Evolutionary conservation across 2,888 invertebrate genomes (phyloP), one percentile per base, ranked within the genome.

Genomic region (Drosophila tanythrix): DNA sequence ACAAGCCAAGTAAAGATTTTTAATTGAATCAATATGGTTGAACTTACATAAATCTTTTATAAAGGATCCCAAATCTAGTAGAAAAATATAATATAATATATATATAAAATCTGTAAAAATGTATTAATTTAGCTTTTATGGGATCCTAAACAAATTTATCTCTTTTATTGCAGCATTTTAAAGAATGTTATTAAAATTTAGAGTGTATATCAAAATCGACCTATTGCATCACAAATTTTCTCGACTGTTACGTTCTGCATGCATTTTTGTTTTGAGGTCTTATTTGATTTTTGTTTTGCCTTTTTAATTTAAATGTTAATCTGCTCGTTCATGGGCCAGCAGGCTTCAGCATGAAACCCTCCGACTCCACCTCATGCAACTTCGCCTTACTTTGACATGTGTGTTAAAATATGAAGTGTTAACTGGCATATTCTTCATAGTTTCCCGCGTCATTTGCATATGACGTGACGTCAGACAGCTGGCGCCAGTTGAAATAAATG

Each of bases 291-390:
- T 55, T 59, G 21, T 59, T 63, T 50, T 71, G 67, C 48, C 56
- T 69, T 83, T 85, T 85, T 84, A 88, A 84, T 84, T 84, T 88
- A 84, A 84, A 84, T 84, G 84, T 85, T 84, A 84, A 84, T 84
- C 83, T 52, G 81, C 58, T 60, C 71, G 70, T 80, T 76, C 75
- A 61, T 57, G 69, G 62, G 68, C 52, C 33, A 29, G 13, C 53
- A 35, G 60, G 21, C 21, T 21, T 21, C 53, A 48, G 68, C 40
- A 33, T 36, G 29, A 29, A 38, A 1, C 15, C 7, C 8, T 18
- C 11, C 35, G 1, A 2, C 11, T 27, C 11, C 13, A 3, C 7
- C 31, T 5, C 3, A 1, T 21, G n/a, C 18, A 29, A 13, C 48
- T 21, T 6, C 15, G 29, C 27, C 15, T 1, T 15, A 2, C 25